Conservation (phyloP, 2,797 vertebrate species). For the Arnoldichthys spilopterus region DNA sequence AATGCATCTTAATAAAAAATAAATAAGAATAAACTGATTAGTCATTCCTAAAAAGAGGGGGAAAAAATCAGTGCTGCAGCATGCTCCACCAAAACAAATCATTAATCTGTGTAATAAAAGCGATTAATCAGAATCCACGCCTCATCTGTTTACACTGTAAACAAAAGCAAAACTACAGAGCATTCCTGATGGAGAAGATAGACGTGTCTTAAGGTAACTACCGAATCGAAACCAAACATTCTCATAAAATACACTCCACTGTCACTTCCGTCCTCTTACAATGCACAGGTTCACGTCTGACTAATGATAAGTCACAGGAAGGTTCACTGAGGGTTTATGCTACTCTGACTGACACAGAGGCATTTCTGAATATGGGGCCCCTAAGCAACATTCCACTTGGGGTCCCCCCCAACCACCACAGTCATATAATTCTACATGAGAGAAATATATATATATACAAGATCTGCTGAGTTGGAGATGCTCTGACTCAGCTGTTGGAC, state of each 20-base stretch:
- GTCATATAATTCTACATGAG: too few relatives aligned
- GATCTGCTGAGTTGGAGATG: too few relatives aligned
- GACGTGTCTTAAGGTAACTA: neutral
- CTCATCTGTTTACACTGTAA: neutral
- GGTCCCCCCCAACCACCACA: too few relatives aligned
- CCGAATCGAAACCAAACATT: neutral
- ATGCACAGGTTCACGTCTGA: neutral
- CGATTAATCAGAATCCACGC: neutral
- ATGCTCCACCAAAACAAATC: conserved; percentile 19
- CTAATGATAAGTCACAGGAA: conserved; percentile 21
- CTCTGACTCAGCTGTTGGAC: too few relatives aligned
- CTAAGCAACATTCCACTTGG: too few relatives aligned
- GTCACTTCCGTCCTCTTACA: neutral
- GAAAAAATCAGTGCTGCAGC: neutral
- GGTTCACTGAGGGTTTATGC: conserved; percentile 20
- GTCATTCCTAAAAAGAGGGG: too few relatives aligned
- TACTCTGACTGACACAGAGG: neutral
- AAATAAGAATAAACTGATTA: too few relatives aligned
- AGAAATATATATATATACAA: too few relatives aligned
- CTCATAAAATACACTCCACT: conserved; percentile 27
- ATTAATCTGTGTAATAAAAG: neutral
- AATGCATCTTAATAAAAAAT: neutral
- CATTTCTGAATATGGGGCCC: too few relatives aligned
- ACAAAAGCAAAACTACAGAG: neutral
- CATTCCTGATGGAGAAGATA: neutral